phyloP scores from a whole-genome alignment of 2,888 invertebrate species.

The Dasysyrphus albostriatus region DNA sequence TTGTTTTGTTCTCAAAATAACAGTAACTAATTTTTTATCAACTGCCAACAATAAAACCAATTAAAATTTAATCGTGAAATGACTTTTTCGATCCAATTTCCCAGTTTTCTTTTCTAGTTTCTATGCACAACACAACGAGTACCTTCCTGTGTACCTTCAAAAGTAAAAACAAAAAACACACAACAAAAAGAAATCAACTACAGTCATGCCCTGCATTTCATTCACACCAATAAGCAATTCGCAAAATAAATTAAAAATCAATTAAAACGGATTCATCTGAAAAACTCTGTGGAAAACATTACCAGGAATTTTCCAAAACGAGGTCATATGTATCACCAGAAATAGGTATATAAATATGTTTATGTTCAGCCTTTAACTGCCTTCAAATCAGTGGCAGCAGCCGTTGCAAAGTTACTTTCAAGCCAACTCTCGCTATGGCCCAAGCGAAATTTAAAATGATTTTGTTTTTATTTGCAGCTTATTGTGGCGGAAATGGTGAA shows the following conservation, averaged over 20 bases:
- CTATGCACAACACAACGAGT: slow-evolving; percentile 23
- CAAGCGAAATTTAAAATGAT: slow-evolving; percentile 59
- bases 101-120: slow-evolving; percentile 24
- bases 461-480: slow-evolving; percentile 65
- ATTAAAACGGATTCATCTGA: slow-evolving; percentile 54
- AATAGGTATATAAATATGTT: slow-evolving; percentile 5
- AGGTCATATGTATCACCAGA: slow-evolving; percentile 57
- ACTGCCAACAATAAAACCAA: slow-evolving; percentile 54
- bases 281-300: slow-evolving; percentile 36
- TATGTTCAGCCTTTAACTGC: slow-evolving; percentile 51
- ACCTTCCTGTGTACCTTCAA: not conserved
- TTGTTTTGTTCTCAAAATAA: not conserved
- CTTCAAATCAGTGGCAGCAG: slow-evolving; percentile 38
- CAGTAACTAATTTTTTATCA: slow-evolving; percentile 22
- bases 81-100: slow-evolving; percentile 33
- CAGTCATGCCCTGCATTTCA: slow-evolving; percentile 19
- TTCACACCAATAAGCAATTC: slow-evolving; percentile 51
- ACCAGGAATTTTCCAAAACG: slow-evolving; percentile 38
- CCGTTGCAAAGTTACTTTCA: not conserved
- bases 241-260: slow-evolving; percentile 68
- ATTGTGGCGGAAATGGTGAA: slow-evolving; percentile 71
- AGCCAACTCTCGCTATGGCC: slow-evolving; percentile 2
- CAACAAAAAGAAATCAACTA: slow-evolving; percentile 12
- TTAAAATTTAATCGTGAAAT: slow-evolving; percentile 53
- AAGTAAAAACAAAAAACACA: slow-evolving; percentile 3